phyloP scores from a whole-genome alignment of 2,888 invertebrate genomes.

The Cremastinae sp. region DNA sequence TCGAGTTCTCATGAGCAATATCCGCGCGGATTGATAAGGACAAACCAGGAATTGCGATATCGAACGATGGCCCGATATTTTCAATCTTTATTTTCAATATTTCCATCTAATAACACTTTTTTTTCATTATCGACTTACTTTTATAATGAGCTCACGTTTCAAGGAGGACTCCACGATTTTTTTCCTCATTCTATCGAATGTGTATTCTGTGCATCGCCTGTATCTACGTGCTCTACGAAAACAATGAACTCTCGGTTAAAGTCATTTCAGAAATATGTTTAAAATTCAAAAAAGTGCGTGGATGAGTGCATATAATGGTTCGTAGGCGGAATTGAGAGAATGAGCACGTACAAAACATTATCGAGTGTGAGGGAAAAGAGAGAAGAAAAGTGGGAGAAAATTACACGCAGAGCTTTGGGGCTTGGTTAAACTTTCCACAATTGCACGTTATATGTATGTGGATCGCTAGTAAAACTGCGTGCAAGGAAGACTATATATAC shows the following conservation, averaged over 20 bases:
- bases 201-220: no score
- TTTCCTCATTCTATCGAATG: no score
- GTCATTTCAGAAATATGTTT: background rate
- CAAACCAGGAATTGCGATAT: background rate
- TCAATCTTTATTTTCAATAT: background rate
- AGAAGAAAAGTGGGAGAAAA: constrained; percentile 44
- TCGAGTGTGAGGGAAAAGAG: constrained; percentile 33
- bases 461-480: constrained; percentile 46
- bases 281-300: background rate
- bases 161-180: no score
- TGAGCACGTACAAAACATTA: constrained; percentile 46
- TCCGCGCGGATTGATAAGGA: background rate
- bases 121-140: no score
- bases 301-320: constrained; percentile 1
- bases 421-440: constrained; percentile 53
- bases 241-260: no score
- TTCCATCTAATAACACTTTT: background rate
- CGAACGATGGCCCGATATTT: background rate
- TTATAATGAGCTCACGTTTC: no score
- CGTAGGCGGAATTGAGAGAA: constrained; percentile 11
- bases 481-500: constrained; percentile 55
- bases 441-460: constrained; percentile 39
- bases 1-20: constrained; percentile 17
- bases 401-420: constrained; percentile 43
- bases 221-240: no score